A percentile compares a stretch with the other conserved stretches of the same genome.
phyloP scores from a whole-genome alignment of 2,888 invertebrate genomes.

The Harpagoxenus sublaevis region DNA sequence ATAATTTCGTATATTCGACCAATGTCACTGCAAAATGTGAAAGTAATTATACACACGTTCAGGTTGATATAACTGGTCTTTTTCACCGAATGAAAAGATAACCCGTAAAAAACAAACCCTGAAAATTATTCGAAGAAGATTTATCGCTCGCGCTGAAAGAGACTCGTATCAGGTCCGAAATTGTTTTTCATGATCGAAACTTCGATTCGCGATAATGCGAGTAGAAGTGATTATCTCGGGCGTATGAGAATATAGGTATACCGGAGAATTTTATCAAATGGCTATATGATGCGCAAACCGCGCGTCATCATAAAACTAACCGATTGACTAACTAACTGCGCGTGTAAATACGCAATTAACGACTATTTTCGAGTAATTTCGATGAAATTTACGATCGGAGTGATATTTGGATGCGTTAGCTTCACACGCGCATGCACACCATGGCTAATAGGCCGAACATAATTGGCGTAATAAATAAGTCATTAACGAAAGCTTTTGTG shows the following conservation, averaged over 20 bases:
- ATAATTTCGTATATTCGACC: slow-evolving; percentile 59
- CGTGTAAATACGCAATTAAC: slow-evolving; percentile 80
- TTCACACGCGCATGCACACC: slow-evolving; percentile 4
- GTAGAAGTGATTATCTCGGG: slow-evolving; percentile 69
- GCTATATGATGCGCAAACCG: slow-evolving; percentile 21
- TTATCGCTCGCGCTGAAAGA: slow-evolving; percentile 56
- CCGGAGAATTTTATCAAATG: slow-evolving; percentile 64
- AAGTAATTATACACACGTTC: slow-evolving; percentile 47
- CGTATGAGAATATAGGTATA: slow-evolving; percentile 56
- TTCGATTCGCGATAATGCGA: slow-evolving; percentile 71
- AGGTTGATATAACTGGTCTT: slow-evolving; percentile 4
- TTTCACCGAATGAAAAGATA: neutral
- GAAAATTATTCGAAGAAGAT: slow-evolving; percentile 62
- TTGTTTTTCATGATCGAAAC: slow-evolving; percentile 66
- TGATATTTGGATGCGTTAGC: slow-evolving; percentile 74
- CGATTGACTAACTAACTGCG: slow-evolving; percentile 69
- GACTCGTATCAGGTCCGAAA: slow-evolving; percentile 57
- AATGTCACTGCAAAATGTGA: slow-evolving; percentile 25
- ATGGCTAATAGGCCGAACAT: slow-evolving; percentile 82
- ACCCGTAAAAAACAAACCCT: slow-evolving; percentile 40
- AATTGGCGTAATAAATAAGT: slow-evolving; percentile 86
- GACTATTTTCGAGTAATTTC: slow-evolving; percentile 79
- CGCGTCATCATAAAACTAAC: slow-evolving; percentile 76
- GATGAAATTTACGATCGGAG: slow-evolving; percentile 77
- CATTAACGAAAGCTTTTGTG: slow-evolving; percentile 81